Evolutionary conservation across 2,797 vertebrate species (phyloP).

Genomic region (Acanthurus leucopareius): DNA sequence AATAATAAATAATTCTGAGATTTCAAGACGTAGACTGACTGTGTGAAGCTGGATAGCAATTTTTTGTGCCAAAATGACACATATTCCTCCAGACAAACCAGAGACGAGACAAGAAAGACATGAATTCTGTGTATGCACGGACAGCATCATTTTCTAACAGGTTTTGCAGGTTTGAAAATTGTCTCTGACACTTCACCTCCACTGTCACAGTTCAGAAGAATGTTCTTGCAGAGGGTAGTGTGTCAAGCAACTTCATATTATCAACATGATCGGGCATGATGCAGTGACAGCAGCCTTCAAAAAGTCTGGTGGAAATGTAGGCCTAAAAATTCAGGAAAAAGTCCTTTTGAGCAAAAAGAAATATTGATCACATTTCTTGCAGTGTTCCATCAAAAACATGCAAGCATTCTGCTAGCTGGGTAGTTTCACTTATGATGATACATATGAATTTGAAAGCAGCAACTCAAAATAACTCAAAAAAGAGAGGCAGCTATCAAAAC

Average conservation of each 20-base stretch:
- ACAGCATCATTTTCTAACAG: slow-evolving; percentile 2
- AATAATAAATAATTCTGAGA: slow-evolving; percentile 32
- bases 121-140: neutral
- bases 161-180: neutral
- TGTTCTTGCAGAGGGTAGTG: neutral
- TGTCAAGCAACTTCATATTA: neutral
- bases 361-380: neutral
- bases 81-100: neutral
- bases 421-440: neutral
- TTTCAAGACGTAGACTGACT: neutral
- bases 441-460: slow-evolving; percentile 12
- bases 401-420: neutral
- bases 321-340: neutral
- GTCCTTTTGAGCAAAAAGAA: neutral
- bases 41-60: neutral
- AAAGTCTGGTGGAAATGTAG: neutral
- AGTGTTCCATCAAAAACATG: slow-evolving; percentile 6
- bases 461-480: slow-evolving; percentile 21
- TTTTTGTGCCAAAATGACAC: neutral
- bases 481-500: slow-evolving; percentile 21
- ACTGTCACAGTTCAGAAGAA: neutral
- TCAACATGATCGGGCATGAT: neutral
- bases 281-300: neutral
- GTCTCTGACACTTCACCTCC: neutral
- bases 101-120: neutral